phyloP scores from a whole-genome alignment of 2,888 invertebrate species.

The Loripinus fragilis region DNA sequence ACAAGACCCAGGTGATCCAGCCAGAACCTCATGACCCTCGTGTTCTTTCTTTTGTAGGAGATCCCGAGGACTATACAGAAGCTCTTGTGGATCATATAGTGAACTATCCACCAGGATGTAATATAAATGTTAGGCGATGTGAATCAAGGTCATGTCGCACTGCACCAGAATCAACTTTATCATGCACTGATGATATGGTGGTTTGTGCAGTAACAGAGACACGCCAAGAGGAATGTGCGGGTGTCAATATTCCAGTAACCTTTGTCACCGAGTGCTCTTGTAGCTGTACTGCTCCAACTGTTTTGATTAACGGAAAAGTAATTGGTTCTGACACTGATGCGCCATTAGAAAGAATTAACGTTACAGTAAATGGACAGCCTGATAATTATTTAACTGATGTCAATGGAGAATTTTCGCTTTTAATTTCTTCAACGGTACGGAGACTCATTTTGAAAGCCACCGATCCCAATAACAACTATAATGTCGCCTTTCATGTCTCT shows the following conservation, averaged over 20 bases:
- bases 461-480: neutral
- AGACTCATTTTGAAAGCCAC: neutral
- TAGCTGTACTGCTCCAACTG: neutral
- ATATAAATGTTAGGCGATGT: neutral
- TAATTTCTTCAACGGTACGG: neutral
- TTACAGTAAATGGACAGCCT: neutral
- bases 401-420: neutral
- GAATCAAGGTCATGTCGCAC: neutral
- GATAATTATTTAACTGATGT: neutral
- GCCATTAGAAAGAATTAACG: neutral
- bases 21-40: too few species aligned
- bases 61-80: neutral
- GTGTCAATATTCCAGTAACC: neutral
- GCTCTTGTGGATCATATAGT: neutral
- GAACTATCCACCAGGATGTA: neutral
- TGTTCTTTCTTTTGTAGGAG: neutral
- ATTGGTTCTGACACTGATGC: neutral
- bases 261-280: neutral
- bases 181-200: neutral
- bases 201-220: neutral
- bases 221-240: neutral
- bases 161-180: neutral
- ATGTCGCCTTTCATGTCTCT: neutral
- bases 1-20: too few species aligned
- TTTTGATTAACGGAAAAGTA: neutral